Base-by-base conservation (phyloP, 2,113 vertebrate species). In the Garra rufa region DNA sequence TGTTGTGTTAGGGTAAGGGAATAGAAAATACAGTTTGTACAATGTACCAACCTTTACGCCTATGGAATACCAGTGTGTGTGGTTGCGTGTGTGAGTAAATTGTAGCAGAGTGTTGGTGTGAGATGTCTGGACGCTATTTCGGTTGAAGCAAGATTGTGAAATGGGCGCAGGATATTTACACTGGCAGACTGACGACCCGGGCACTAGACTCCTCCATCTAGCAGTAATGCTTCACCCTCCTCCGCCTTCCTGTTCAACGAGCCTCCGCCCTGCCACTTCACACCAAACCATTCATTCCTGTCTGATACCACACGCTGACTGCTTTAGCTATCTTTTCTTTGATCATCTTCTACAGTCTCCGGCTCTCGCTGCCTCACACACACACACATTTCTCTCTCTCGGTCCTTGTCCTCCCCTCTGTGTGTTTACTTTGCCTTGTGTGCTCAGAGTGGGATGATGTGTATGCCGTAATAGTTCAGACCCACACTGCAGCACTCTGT, bases 371-470 rank as follows among this genome's bases (percentile, higher is more conserved):
- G 21, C 8, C 34, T 78, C 57, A 70, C 75, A 28, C 50, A 52
- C 10, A 46, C 50, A 15, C 46, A 50, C 2, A 10, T 28, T 6
- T 17, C 28, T 69, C 30, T 69, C 48, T 61, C 57, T 11, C 6
- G 48, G 11, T 30, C 59, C 9, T n/a, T 83, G 63, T 79, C 14
- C 55, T 28, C 24, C 38, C 63, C 43, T 61, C n/a, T 75, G 76
- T 43, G 71, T 84, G 84, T 84, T 70, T 55, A 9, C 26, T 24
- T 48, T 46, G n/a, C 41, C 3, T 46, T 21, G 57, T 65, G 41
- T 63, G 80, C 67, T 88, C 88, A 83, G 55, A 30, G 82, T 91
- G 91, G 92, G 86, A 89, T 91, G 88, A 88, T 87, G 80, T 43
- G 9, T 78, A 73, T 85, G 85, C 38, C 82, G 88, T 90, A 89